phyloP scores from a whole-genome alignment of 1,140 invertebrate species.

The Meloidogyne floridensis region DNA sequence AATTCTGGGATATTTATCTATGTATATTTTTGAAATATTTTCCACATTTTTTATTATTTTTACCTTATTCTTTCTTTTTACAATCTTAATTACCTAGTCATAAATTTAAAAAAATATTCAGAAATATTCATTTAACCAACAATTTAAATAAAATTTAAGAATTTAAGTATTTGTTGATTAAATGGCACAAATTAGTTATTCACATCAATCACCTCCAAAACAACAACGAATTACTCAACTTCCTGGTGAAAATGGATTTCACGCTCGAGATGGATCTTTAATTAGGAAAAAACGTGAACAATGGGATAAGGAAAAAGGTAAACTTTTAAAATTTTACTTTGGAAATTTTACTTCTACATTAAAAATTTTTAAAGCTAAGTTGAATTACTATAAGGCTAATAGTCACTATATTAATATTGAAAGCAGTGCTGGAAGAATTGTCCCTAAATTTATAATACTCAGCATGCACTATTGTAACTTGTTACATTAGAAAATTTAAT shows the following conservation, averaged over 20 bases:
- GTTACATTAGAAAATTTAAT: too few species aligned
- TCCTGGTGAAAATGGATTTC: conserved; percentile 41
- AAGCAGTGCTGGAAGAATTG: too few species aligned
- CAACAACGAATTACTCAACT: conserved; percentile 22
- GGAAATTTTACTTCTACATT: too few species aligned
- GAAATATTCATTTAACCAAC: not conserved
- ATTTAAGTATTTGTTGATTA: not conserved
- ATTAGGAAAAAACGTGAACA: conserved; percentile 37
- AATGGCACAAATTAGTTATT: not conserved
- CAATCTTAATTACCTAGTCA: not conserved
- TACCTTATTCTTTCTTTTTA: not conserved
- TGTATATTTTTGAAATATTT: too few species aligned
- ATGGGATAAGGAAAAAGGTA: conserved; percentile 44
- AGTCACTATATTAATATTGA: too few species aligned
- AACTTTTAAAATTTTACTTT: too few species aligned
- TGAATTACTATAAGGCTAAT: too few species aligned
- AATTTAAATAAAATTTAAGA: not conserved
- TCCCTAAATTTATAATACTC: too few species aligned
- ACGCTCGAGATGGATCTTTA: conserved; percentile 36
- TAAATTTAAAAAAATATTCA: not conserved
- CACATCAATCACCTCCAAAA: not conserved
- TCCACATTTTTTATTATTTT: not conserved
- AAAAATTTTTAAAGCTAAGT: too few species aligned
- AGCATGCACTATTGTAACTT: too few species aligned
- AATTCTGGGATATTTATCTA: too few species aligned